These are phyloP conservation scores for Lycocerus yunnanus DNA, from an alignment of 2,888 invertebrate genomes.

Conservation along the genomic window DNA sequence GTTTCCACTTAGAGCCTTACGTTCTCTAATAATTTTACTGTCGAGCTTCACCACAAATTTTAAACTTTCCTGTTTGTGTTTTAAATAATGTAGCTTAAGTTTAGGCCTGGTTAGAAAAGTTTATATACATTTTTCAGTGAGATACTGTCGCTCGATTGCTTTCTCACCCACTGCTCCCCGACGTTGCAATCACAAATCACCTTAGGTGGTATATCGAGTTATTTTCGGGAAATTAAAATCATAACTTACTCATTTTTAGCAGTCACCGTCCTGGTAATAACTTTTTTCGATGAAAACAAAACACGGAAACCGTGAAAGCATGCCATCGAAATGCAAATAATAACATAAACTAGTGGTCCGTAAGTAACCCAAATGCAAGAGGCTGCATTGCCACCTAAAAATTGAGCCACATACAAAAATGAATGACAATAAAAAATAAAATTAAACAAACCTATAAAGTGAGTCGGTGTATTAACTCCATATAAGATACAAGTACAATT, in stretches of 20 bases:
- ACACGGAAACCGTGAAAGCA: conserved; percentile 73
- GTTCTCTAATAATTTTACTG: too few species aligned
- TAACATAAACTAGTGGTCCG: conserved; percentile 66
- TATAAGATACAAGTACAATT: conserved; percentile 74
- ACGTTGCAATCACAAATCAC: neutral
- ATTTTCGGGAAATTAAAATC: neutral
- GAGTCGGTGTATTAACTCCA: conserved; percentile 64
- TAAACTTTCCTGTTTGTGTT: too few species aligned
- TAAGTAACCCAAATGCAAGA: conserved; percentile 72
- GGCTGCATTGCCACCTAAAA: conserved; percentile 65
- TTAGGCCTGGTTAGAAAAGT: too few species aligned
- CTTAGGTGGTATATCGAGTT: neutral
- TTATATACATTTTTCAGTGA: too few species aligned
- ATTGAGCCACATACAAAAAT: neutral
- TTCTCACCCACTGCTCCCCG: neutral
- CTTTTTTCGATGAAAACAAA: conserved; percentile 47
- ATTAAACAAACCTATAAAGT: conserved; percentile 57
- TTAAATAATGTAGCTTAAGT: too few species aligned
- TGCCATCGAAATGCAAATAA: conserved; percentile 67
- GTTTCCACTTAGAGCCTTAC: too few species aligned
- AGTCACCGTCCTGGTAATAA: conserved; percentile 48
- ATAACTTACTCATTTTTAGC: conserved; percentile 50
- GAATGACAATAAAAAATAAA: neutral
- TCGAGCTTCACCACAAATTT: too few species aligned
- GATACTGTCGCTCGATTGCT: too few species aligned